A percentile compares a stretch with the other conserved stretches of the same genome.
Conservation (phyloP, 2,888 invertebrate genomes). For the Drosophila niveifrons region DNA sequence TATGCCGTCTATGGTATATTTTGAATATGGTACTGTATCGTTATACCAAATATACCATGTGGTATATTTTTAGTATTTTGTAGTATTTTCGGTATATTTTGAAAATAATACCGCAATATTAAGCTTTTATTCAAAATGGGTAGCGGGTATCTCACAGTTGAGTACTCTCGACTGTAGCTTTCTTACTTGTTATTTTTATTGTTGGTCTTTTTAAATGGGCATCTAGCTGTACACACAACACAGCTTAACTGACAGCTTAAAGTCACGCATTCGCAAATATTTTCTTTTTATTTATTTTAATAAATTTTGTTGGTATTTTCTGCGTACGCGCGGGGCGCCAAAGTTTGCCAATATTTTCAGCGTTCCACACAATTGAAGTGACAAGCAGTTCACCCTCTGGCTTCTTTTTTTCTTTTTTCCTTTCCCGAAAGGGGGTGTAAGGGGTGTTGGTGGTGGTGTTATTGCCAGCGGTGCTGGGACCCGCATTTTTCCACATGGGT, state of each 20-base stretch:
- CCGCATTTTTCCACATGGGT: slow-evolving; percentile 75
- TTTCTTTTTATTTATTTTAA: slow-evolving; percentile 37
- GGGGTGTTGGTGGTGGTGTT: not conserved
- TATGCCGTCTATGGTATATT: too few species aligned
- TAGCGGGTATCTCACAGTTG: too few species aligned
- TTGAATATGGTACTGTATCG: too few species aligned
- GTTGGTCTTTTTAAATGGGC: not conserved
- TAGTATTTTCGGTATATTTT: too few species aligned
- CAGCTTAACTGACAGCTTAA: slow-evolving; percentile 23
- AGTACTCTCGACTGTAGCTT: too few species aligned
- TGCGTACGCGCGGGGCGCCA: slow-evolving; percentile 33
- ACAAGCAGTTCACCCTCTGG: slow-evolving; percentile 44
- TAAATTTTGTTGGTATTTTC: slow-evolving; percentile 16
- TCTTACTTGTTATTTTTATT: too few species aligned
- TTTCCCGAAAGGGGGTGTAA: slow-evolving; percentile 3
- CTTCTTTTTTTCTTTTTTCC: not conserved
- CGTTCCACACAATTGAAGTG: slow-evolving; percentile 56
- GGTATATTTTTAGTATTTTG: too few species aligned
- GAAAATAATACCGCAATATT: too few species aligned
- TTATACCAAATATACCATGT: too few species aligned
- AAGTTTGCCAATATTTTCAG: slow-evolving; percentile 50
- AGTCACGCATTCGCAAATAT: slow-evolving; percentile 44
- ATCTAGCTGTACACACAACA: slow-evolving; percentile 4
- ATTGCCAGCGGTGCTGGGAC: slow-evolving; percentile 37
- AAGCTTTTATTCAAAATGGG: too few species aligned